Evolutionary conservation across 2,797 vertebrate genomes (phyloP), one percentile per base, ranked within the genome.

Genomic region (Balearica regulorum): DNA sequence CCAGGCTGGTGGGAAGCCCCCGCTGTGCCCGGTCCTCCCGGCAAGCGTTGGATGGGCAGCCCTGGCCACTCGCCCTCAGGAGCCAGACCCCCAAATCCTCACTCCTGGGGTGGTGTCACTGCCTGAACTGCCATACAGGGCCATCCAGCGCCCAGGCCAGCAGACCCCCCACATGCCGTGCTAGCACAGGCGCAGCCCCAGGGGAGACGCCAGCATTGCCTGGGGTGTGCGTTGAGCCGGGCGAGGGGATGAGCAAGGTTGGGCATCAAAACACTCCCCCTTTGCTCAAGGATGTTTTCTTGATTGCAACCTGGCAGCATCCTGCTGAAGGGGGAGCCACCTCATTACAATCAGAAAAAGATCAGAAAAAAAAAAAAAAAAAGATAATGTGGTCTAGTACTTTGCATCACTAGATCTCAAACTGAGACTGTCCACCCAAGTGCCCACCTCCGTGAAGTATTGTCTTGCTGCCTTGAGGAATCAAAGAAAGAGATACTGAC

Each of bases 1-100:
- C 58, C 39, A 3, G 55, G 44, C 75, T 13, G 48, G 19, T 73
- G 51, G 46, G 70, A 73, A 87, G 39, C 9, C 10, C 48, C 28
- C 2, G 0, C 2, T 41, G 37, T 43, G 51, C 39, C 72, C 1
- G 0, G 41, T 35, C 37, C 81, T 90, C 61, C 41, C 1, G 0
- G 37, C 69, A 54, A 55, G 26, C 29, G 26, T n/a, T 1, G 1
- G 19, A 41, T 3, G 3, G n/a, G 61, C 29, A 73, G 55, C 51
- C 21, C n/a, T 55, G 44, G 51, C 24, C 51, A 5, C 51, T 78
- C 58, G n/a, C 31, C 61, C 64, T 76, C 8, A 8, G 83, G 16
- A 79, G 37, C 35, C 71, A 62, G 68, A 37, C 22, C 46, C 9
- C 19, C 46, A 75, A 21, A 22, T 8, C 25, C 43, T 91, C 6